Evolutionary conservation across 2,888 invertebrate genomes (phyloP), one percentile per base, ranked within the genome.

Genomic region (Aspidiotus rigidus): DNA sequence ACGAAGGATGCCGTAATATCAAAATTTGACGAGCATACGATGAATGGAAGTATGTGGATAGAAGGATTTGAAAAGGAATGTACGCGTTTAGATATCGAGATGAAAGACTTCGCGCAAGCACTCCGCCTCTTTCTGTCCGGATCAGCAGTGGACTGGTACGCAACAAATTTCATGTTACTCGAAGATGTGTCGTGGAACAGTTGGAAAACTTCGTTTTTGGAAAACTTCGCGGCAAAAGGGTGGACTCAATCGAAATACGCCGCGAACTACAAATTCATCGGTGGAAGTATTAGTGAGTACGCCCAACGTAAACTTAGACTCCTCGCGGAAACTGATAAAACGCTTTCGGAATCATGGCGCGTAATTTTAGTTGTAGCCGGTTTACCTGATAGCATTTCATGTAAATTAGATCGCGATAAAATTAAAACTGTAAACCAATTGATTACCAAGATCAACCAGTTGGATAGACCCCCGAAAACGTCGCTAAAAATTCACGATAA

Each of bases 101-200:
- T 11, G 11, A 11, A 49, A 49, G 49, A 49, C 49, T 49, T 49
- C 49, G 10, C 49, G 11, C 49, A 49, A 49, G 49, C 49, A 49
- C 49, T 49, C 9, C 49, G 49, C 9, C 49, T 49, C 11, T 49
- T 49, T 49, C 11, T 49, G 11, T 49, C 49, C 49, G 11, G 49
- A 49, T 49, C 49, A 49, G 49, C 49, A 49, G 49, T 10, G 49
- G 49, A n/a, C n/a, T n/a, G n/a, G n/a, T n/a, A n/a, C n/a, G n/a
- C n/a, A n/a, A n/a, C n/a, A n/a, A n/a, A n/a, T n/a, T n/a, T n/a
- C n/a, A n/a, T n/a, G n/a, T n/a, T n/a, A n/a, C n/a, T n/a, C n/a
- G n/a, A n/a, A n/a, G 49, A 49, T 49, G 49, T 49, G 11, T 49
- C 49, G 49, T 49, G 49, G 49, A 11, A 49, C 49, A 49, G 11